These are phyloP conservation scores for Mohoua ochrocephala DNA, from an alignment of 2,113 vertebrate species.

Conservation along the genomic window DNA sequence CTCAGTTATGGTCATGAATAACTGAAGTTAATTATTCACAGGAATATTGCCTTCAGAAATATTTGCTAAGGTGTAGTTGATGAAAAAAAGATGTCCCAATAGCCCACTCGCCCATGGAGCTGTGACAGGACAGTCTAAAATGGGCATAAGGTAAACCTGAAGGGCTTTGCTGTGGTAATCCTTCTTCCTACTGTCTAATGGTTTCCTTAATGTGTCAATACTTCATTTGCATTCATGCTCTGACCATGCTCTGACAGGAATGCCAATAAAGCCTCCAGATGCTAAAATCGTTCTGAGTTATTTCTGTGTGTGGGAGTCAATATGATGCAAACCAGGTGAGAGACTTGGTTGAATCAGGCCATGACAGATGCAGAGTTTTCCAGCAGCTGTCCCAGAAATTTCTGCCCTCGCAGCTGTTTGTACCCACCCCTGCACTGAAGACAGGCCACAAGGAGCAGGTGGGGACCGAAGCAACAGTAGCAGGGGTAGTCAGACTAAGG, in stretches of 20 bases:
- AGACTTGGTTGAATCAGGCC: not conserved
- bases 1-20: not conserved
- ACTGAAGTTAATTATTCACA: not conserved
- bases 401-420: not conserved
- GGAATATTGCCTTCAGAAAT: not conserved
- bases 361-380: not conserved
- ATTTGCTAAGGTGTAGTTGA: not conserved
- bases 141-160: not conserved
- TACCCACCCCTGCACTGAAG: not conserved
- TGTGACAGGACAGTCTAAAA: not conserved
- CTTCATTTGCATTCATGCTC: not conserved
- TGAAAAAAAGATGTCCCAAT: not conserved
- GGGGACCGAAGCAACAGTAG: not conserved
- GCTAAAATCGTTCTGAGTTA: not conserved
- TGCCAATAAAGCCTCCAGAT: not conserved
- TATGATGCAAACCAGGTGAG: not conserved
- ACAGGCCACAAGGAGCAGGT: not conserved
- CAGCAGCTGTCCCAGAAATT: not conserved
- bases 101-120: not conserved
- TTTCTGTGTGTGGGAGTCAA: not conserved
- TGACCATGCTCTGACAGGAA: not conserved
- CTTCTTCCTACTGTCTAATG: not conserved
- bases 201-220: conserved; percentile 27
- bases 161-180: not conserved
- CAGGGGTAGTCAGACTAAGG: rapidly evolving